Evolutionary conservation across 2,888 invertebrate genomes (phyloP), one percentile per base, ranked within the genome.

Genomic region (Chymomyza fuscimana): DNA sequence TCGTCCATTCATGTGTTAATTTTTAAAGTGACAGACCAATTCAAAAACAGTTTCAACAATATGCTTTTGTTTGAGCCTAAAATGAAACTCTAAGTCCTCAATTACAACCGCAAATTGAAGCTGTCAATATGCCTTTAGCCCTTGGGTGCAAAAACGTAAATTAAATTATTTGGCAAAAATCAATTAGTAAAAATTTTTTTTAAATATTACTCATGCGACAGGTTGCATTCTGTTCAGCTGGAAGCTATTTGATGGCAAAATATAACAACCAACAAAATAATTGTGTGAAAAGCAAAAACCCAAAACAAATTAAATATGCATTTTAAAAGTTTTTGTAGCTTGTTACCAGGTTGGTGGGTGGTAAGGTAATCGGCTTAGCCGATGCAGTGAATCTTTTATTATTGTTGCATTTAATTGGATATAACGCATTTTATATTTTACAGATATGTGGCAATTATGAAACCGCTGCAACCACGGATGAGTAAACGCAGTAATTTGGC

Each of bases 371-470:
- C 58, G 60, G 60, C 36, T 60, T 60, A 60, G 32, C 6, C 32
- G n/a, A 46, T 40, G 29, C 15, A n/a, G 0, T 19, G 4, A 2
- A n/a, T 19, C 29, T n/a, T 32, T 32, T 32, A 9, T 4, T 4
- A 58, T 36, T 50, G 68, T 68, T 67, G 52, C 36, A 65, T 78
- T 78, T 70, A 73, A 54, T 66, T 54, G 46, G 32, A 61, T 56
- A 16, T 46, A 46, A 46, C 62, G 25, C 16, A 32, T 29, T 66
- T 65, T 6, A 16, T 2, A 50, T 29, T 69, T 91, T 92, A 2
- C 93, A 98, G 98, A 90, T 98, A 98, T 91, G 96, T 97, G 92
- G 98, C 98, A 65, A 98, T 98, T 86, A 97, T 98, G 94, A 97
- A 97, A 88, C 98, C 98, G 0, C 93, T 98, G 72, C 94, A 95